phyloP scores from a whole-genome alignment of 2,888 invertebrate genomes.

The Xiphydria camelus region DNA sequence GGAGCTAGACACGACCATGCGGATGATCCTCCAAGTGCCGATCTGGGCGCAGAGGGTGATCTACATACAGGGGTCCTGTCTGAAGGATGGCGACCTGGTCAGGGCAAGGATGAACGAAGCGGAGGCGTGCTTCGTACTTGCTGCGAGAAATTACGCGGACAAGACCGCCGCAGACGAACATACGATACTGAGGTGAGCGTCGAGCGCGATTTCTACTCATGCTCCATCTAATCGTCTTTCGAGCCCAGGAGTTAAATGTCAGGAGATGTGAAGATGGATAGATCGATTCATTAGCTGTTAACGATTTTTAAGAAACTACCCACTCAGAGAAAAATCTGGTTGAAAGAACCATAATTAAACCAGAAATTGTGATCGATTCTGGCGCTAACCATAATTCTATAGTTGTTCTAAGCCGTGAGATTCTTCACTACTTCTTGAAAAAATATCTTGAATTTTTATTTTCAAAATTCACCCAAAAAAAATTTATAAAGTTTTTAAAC shows the following conservation, averaged over 20 bases:
- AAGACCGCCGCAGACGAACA: constrained; percentile 91
- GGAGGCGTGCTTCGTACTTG: constrained; percentile 95
- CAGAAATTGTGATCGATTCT: no score
- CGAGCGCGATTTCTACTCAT: background rate
- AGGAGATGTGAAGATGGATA: no score
- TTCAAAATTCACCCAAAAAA: no score
- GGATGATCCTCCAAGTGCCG: constrained; percentile 96
- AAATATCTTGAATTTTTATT: no score
- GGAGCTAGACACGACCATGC: constrained; percentile 97
- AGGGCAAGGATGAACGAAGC: constrained; percentile 97
- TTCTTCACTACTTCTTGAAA: no score
- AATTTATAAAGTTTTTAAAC: no score
- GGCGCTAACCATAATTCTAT: no score
- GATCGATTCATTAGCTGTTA: no score
- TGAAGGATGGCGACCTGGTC: constrained; percentile 94
- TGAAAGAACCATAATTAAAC: no score
- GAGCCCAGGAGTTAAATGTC: background rate
- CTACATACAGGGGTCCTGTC: constrained; percentile 89
- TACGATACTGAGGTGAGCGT: constrained; percentile 68
- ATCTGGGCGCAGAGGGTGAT: constrained; percentile 98
- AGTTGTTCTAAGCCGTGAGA: no score
- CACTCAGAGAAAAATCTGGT: no score
- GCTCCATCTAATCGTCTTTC: background rate
- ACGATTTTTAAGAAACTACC: no score
- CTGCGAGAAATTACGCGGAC: constrained; percentile 94